Base-by-base conservation (phyloP, 2,797 vertebrate genomes). In the Parambassis ranga region DNA sequence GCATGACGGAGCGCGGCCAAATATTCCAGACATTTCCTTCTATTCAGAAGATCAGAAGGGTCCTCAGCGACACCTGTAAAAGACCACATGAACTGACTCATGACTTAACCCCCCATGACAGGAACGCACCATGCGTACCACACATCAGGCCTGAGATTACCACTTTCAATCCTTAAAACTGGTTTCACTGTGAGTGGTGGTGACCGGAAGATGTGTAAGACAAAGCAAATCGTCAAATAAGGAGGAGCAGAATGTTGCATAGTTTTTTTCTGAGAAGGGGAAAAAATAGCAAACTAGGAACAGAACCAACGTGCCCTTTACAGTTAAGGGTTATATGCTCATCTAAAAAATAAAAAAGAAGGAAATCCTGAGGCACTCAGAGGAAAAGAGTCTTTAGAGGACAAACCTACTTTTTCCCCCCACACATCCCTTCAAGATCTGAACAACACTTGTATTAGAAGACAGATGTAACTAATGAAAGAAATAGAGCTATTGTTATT, bases 1-100 rank as follows among this genome's bases (percentile, higher is more conserved):
- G 94, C 94, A 0, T 93, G 94, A 41, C 93, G 92, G 13, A 95
- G 90, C 42, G 93, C 86, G 3, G 94, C 93, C 71, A 95, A 87
- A 14, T 92, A 89, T 63, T 95, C 92, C 6, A 94, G 84, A 77
- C 94, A 95, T 66, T 89, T 93, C 51, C 65, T 87, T 55, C 77
- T 87, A 74, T 87, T 92, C 63, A 96, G 87, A 39, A 92, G 38
- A 11, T 95, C 93, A 6, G 80, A 63, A 3, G 90, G 87, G 4
- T 94, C 90, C 1, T 79, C 89, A 53, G 81, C 46, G 36, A 71
- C 71, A 41, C 77, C 81, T 69, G 72, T 9, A 36, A 27, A 58
- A 80, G 41, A 82, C 11, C 72, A 79, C 10, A 75, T 15, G 39
- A 1, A 60, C 42, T 3, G 32, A 39, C 56, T 82, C 55, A 73